Evolutionary conservation across 2,797 vertebrate genomes (phyloP), one percentile per base, ranked within the genome.

Genomic region (Leucoraja ocellata): DNA sequence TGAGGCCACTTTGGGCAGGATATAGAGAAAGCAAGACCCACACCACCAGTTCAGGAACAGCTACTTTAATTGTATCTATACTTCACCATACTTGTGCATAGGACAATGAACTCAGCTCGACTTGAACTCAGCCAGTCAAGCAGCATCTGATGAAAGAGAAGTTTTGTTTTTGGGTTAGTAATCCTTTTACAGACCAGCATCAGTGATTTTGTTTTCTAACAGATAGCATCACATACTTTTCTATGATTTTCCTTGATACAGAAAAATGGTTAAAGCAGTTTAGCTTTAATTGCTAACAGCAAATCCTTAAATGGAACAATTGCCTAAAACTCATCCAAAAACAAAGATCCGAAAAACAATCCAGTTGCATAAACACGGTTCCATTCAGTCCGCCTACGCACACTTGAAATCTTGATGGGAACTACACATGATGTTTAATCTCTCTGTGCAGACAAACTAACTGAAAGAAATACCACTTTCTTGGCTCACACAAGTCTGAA

Each of bases 261-360:
- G 21, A 91, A 14, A 74, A 76, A 54, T 54, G 71, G 71, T 54
- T 76, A 92, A 92, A 73, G 65, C 32, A 46, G 36, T 74, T 91
- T 71, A 39, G 21, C 71, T 91, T 73, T 74, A 74, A 74, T 58
- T 92, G 2, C 13, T 28, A 92, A 92, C 65, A 92, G 90, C 71
- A 54, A 39, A 76, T 18, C 90, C 71, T 58, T 91, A 74, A 46
- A 92, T 54, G 23, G 90, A 92, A 46, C 90, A 92, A 46, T 1
- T 74, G 39, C 71, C 71, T 58, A 21, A 58, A 88, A 88, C 16
- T 63, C 68, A 39, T 68, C 71, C 65, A 68, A 91, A 91, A 91
- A 91, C 36, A 91, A 73, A 86, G 58, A 63, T 58, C 28, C 58
- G 63, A 91, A 21, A 68, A 71, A 63, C 4, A 32, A 39, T 39